Base-by-base conservation (phyloP, 2,797 vertebrate species). In the Melanotaenia pygmaea region DNA sequence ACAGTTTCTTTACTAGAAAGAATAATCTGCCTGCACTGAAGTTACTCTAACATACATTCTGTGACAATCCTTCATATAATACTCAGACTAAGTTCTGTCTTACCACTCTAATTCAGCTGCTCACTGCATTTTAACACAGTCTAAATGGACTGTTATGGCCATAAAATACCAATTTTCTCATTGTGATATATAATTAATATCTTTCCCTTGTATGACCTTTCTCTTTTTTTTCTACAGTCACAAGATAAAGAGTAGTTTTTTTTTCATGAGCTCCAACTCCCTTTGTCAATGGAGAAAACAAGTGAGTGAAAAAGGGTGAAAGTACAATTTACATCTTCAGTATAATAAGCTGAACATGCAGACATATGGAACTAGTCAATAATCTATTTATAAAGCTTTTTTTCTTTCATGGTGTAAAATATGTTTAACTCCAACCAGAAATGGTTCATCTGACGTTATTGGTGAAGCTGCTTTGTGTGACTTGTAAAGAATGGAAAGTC, bases 201-300 rank as follows among this genome's bases (percentile, higher is more conserved):
- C 10, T 13, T 8, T 22, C 11, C 28, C 3, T 68, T 2, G 18
- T 35, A 18, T 12, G 13, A 3, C 30, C 5, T 28, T 47, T 14
- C 35, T 43, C 22, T 65, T 57, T 56, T 24, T 60, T 56, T 34
- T 30, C 56, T 12, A 58, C 14, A 34, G 14, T 47, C 34, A 63
- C 34, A 70, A 65, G n/a, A 60, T 18, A 16, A 6, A 22, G 24
- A 59, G 45, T 66, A 56, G 65, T 60, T 26, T 59, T 60, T 60
- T 63, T 60, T 68, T 26, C n/a, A 45, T 1, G 10, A 32, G 13
- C 9, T 64, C 7, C 14, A 34, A 14, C 45, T 67, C 22, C 11
- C 16, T 1, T n/a, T 28, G 11, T 24, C 32, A 1, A 45, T 43
- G 34, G 50, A 71, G n/a, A 69, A 58, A 57, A 34, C 18, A 77